Percentiles rank a stretch among this genome's conserved stretches.
phyloP scores from a whole-genome alignment of 2,888 invertebrate genomes.

The Chalcis sispes region DNA sequence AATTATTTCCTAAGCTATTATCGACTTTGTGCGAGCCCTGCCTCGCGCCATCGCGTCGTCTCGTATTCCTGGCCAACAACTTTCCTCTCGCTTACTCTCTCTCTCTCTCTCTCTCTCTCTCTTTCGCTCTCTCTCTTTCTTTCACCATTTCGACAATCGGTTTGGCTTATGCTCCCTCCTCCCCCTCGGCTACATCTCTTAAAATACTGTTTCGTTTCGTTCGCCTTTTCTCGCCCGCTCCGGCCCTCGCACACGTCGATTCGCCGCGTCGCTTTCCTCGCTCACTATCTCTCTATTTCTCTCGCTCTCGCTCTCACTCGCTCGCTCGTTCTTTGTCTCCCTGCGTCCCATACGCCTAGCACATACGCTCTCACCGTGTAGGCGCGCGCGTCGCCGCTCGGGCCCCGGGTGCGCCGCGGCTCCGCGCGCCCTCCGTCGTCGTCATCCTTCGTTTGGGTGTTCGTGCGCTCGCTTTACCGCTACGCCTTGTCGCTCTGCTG shows the following conservation, averaged over 20 bases:
- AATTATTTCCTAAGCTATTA: constrained; percentile 51
- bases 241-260: constrained; percentile 20
- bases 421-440: background rate
- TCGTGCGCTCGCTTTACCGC: constrained; percentile 29
- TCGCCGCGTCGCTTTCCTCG: constrained; percentile 14
- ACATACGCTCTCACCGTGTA: too few species aligned
- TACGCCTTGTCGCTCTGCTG: constrained; percentile 49
- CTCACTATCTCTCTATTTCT: constrained; percentile 28
- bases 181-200: background rate
- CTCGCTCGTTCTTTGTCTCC: constrained; percentile 29
- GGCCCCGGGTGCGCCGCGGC: too few species aligned
- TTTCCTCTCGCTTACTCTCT: constrained; percentile 16
- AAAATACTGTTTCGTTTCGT: constrained; percentile 40
- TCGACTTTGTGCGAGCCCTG: constrained; percentile 55
- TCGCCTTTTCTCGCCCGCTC: too few species aligned
- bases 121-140: background rate
- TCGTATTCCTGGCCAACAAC: constrained; percentile 1
- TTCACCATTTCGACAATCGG: background rate
- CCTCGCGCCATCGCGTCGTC: constrained; percentile 40
- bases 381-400: background rate
- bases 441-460: background rate
- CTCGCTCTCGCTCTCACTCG: constrained; percentile 24
- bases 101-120: background rate
- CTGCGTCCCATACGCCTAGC: constrained; percentile 10
- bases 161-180: background rate